Conservation (phyloP, 2,797 vertebrate species). For the Columba guinea region DNA sequence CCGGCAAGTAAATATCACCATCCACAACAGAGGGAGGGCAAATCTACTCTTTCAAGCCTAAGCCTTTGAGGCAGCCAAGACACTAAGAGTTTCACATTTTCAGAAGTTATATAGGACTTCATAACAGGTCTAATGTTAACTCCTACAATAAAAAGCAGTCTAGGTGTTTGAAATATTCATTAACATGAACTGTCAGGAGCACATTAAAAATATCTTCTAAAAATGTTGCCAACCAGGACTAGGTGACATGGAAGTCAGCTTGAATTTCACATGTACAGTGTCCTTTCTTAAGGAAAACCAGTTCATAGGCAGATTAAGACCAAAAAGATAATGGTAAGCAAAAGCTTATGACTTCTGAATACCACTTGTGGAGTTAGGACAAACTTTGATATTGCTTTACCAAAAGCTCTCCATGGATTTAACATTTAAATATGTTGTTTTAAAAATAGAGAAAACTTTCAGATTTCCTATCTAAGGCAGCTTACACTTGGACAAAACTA, state of each 20-base stretch:
- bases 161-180: not conserved
- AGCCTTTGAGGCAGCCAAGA: not conserved
- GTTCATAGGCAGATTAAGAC: not conserved
- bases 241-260: not conserved
- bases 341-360: not conserved
- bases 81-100: not conserved
- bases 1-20: not conserved
- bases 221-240: not conserved
- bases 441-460: not conserved
- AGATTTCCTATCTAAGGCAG: not conserved
- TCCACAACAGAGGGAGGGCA: not conserved
- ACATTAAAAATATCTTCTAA: not conserved
- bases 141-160: not conserved
- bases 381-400: not conserved
- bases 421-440: not conserved
- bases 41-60: not conserved
- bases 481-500: slow-evolving; percentile 20
- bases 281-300: not conserved
- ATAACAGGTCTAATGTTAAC: not conserved
- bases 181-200: not conserved
- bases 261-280: not conserved
- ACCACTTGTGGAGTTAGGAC: not conserved
- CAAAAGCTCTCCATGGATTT: not conserved
- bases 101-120: not conserved
- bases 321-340: not conserved